Evolutionary conservation across 2,113 vertebrate species (phyloP), one percentile per base, ranked within the genome.

Genomic region (Regulus satrapa): DNA sequence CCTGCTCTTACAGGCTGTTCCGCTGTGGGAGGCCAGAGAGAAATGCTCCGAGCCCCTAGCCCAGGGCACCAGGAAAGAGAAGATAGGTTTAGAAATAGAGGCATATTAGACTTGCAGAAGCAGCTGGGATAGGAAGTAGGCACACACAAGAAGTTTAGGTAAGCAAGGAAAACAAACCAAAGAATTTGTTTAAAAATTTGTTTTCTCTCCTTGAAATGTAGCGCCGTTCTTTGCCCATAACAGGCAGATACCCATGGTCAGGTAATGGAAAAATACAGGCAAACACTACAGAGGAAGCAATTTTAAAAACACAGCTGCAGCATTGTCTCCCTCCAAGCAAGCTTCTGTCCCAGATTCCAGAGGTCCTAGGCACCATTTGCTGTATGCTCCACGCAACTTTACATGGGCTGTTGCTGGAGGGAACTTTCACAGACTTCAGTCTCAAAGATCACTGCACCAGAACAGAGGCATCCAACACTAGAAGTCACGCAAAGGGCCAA

Each of bases 61-160:
- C 64, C 78, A 85, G 69, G 49, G 55, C 67, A 88, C 41, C 46
- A 74, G 74, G 63, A 89, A 94, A 46, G 19, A 83, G 74, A 83
- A 76, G 18, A 28, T 12, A 19, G 21, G 10, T 79, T 89, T 55
- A 88, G 32, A 87, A 89, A 87, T 0, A 64, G 66, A 46, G 7
- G 18, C 29, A 20, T 19, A 15, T 71, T 48, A 83, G 36, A 55
- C 59, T 76, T 69, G 88, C 78, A 91, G 78, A 80, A 92, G 63
- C 46, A 89, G 32, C 75, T 67, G 43, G 25, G 25, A 77, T 66
- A 92, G 43, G 77, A 69, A 87, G 32, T 11, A 87, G 29, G 24
- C 5, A 4, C 24, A 31, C 0, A 0, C 15, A 66, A 54, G 66
- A 93, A 46, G 8, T 62, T 62, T 14, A 76, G n/a, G 25, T n/a